These are phyloP conservation scores for Dysidea cf. avara DNA, from an alignment of 37 sponge, comb jelly and placozoan species.

Conservation along the genomic window DNA sequence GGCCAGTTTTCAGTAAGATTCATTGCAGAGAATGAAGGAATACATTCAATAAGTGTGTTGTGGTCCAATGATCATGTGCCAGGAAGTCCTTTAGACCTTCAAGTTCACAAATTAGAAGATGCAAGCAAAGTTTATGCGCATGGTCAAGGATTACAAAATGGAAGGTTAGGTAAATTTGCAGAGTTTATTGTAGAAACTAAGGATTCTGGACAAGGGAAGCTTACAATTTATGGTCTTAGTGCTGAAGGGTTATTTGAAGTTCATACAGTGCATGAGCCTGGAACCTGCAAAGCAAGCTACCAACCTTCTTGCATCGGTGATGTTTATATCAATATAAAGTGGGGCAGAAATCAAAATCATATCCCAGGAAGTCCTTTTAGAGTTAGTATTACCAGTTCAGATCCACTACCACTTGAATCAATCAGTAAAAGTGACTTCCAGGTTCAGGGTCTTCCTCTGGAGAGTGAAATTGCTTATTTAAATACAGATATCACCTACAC, in stretches of 20 bases:
- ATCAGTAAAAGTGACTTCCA: conserved; percentile 31
- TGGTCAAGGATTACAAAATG: too few relatives aligned
- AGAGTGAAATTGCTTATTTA: background rate
- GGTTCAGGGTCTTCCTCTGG: conserved; percentile 45
- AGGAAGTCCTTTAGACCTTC: conserved; percentile 18
- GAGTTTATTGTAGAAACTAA: conserved; percentile 53
- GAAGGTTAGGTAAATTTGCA: conserved; percentile 33
- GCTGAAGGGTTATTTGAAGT: too few relatives aligned
- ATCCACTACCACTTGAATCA: too few relatives aligned
- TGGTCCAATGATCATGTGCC: conserved; percentile 8
- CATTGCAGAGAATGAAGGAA: background rate
- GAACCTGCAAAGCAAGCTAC: too few relatives aligned
- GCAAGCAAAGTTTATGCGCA: too few relatives aligned
- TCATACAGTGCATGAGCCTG: too few relatives aligned
- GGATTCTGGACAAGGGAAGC: too few relatives aligned
- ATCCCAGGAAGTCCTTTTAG: conserved; percentile 83
- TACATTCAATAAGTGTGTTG: conserved; percentile 7
- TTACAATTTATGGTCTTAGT: too few relatives aligned
- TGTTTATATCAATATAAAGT: conserved; percentile 34
- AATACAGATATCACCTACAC: conserved; percentile 39
- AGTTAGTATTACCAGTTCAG: conserved; percentile 62
- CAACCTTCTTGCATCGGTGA: too few relatives aligned
- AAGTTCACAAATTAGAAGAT: too few relatives aligned
- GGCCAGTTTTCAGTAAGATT: conserved; percentile 8
- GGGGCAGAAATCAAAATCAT: conserved; percentile 22